A percentile compares a stretch with the other conserved stretches of the same genome.
These are phyloP conservation scores for Amphiprion percula DNA, from an alignment of 2,113 vertebrate species.

Conservation along the genomic window DNA sequence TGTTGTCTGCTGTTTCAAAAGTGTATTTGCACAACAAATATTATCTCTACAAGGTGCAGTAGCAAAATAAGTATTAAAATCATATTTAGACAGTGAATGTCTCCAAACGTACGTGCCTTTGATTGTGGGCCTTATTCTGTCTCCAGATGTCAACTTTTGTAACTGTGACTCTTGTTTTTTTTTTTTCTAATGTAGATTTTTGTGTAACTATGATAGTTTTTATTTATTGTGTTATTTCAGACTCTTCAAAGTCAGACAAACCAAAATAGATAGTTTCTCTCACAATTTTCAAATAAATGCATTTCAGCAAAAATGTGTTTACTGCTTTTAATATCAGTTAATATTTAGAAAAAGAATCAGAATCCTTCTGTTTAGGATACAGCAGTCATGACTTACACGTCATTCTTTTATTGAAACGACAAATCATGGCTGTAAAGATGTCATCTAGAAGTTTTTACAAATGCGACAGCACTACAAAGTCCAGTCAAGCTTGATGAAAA, in stretches of 20 bases:
- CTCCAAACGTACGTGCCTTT: constrained; percentile 68
- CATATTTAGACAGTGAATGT: constrained; percentile 58
- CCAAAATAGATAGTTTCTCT: constrained; percentile 61
- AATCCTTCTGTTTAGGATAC: neutral
- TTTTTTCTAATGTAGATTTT: constrained; percentile 59
- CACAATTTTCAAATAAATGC: constrained; percentile 73
- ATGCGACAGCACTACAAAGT: constrained; percentile 38
- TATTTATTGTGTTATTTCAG: constrained; percentile 75
- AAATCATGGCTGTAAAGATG: constrained; percentile 28
- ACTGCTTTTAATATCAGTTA: constrained; percentile 5
- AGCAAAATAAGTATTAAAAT: constrained; percentile 38
- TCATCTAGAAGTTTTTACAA: constrained; percentile 29
- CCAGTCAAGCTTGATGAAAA: constrained; percentile 40
- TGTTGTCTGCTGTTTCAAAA: constrained; percentile 56
- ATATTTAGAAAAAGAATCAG: neutral
- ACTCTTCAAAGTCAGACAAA: constrained; percentile 46
- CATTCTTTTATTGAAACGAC: constrained; percentile 38
- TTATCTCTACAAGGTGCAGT: constrained; percentile 31
- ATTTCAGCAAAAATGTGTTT: constrained; percentile 45
- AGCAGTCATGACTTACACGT: neutral
- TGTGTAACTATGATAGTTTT: constrained; percentile 59
- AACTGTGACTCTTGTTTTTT: constrained; percentile 65
- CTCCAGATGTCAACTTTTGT: constrained; percentile 45
- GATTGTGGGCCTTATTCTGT: constrained; percentile 45
- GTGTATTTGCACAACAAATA: constrained; percentile 55